Evolutionary conservation across 53 echinoderm and acorn worm genomes (phyloP).

Genomic region (Antedon mediterranea): DNA sequence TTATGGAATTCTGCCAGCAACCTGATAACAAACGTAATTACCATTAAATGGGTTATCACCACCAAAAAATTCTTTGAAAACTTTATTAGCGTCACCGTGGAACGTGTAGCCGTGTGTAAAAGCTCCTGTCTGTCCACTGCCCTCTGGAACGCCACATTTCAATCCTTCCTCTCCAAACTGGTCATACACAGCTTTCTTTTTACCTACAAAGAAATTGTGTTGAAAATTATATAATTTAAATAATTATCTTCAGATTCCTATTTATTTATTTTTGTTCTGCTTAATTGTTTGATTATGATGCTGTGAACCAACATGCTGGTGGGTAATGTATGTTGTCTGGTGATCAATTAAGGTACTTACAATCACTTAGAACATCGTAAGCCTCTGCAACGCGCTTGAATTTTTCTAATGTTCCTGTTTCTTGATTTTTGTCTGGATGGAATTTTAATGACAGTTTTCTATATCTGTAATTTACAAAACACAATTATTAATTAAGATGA

Average conservation of each 20-base stretch:
- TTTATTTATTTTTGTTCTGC: too few species aligned
- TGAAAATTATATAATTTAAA: too few species aligned
- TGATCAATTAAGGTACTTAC: too few species aligned
- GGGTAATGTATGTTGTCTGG: too few species aligned
- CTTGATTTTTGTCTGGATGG: constrained; percentile 90
- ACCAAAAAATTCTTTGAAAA: constrained; percentile 94
- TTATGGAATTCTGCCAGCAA: too few species aligned
- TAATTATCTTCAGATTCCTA: too few species aligned
- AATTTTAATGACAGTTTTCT: constrained; percentile 80
- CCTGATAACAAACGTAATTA: too few species aligned
- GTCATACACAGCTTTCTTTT: constrained; percentile 87
- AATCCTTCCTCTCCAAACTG: constrained; percentile 97
- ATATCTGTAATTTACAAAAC: constrained; percentile 33
- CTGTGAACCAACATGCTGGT: too few species aligned
- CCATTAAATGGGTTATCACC: constrained; percentile 94
- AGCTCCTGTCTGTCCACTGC: constrained; percentile 47
- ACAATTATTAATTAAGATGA: background rate
- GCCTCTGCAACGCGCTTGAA: constrained; percentile 84
- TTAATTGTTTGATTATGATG: too few species aligned
- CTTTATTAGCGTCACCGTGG: constrained; percentile 89
- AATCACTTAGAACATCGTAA: constrained; percentile 90
- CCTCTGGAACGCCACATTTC: constrained; percentile 88
- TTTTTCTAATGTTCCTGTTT: constrained; percentile 66
- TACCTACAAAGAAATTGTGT: too few species aligned
- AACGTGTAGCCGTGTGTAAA: constrained; percentile 88